phyloP scores from a whole-genome alignment of 1,140 invertebrate genomes.

The Monomorium pharaonis region DNA sequence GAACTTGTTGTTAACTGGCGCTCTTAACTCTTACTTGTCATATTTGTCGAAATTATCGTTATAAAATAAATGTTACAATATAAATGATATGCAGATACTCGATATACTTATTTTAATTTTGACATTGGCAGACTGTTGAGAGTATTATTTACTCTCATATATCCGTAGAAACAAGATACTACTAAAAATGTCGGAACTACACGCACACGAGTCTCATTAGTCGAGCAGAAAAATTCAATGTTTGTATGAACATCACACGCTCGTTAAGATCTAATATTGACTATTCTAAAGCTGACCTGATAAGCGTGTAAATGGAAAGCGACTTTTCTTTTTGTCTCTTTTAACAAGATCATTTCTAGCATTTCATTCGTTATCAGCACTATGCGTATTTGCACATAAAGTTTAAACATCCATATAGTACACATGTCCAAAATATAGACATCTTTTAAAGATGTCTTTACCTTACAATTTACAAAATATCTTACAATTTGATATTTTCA shows the following conservation, averaged over 20 bases:
- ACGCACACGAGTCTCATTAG: no score
- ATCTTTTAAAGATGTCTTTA: no score
- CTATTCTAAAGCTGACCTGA: constrained; percentile 3
- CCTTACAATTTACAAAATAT: no score
- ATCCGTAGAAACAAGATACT: background rate
- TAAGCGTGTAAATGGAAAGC: constrained; percentile 37
- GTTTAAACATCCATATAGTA: background rate
- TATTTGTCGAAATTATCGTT: background rate
- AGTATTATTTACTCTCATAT: no score
- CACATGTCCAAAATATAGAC: no score
- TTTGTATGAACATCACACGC: background rate
- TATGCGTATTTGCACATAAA: background rate
- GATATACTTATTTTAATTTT: background rate
- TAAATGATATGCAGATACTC: background rate
- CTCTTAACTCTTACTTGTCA: background rate
- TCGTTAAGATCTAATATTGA: constrained; percentile 38
- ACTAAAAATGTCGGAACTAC: background rate
- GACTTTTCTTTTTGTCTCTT: background rate
- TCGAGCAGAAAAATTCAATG: background rate
- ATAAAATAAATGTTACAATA: background rate
- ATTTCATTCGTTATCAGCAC: background rate
- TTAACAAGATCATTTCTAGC: background rate
- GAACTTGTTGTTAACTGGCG: background rate
- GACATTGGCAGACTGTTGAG: background rate
- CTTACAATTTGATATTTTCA: no score